Base-by-base conservation (phyloP, 2,113 vertebrate species). In the Neodon shergylaensis region DNA sequence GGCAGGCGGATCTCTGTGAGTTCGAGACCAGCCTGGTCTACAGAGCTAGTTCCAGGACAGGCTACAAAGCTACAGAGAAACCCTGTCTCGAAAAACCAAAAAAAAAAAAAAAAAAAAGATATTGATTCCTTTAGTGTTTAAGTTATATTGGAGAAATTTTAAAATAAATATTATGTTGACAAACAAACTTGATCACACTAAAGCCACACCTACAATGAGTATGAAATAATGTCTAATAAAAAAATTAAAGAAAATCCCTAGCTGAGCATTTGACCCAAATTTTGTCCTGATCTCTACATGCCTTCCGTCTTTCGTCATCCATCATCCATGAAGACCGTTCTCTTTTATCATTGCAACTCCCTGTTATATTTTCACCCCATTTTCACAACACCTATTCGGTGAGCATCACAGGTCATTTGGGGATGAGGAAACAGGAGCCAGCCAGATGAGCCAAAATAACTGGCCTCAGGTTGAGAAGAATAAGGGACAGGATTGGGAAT, bases 261-360 rank as follows among this genome's bases (percentile, higher is more conserved):
- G 26, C n/a, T 90, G 21, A 94, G 8, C 39, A 90, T 63, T 77
- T 90, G 81, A 78, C 81, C 54, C 81, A 96, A 28, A 92, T 90
- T 87, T 90, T 82, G 68, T 73, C 39, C 6, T 77, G 74, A 72
- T 73, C 61, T 93, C 83, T 92, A 82, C 76, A 26, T 63, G 17
- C 66, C 28, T 72, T 39, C 76, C n/a, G 3, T 22, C 31, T 74
- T 85, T 85, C 6, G 42, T 65, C 65, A 77, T 79, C 49, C 90
- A 81, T 65, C 65, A 77, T 79, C 49, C 90, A 81, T 39, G 73
- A 81, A 94, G 52, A 68, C 73, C 19, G 12, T n/a, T 65, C 42
- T 92, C 95, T 74, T 9, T 12, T 4, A 68, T 70, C 9, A 19
- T 44, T 16, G 21, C 4, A 82, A 76, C 63, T 11, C 78, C 58